Evolutionary conservation across 2,113 vertebrate genomes (phyloP), one percentile per base, ranked within the genome.

Genomic region (Oxyruncus cristatus): DNA sequence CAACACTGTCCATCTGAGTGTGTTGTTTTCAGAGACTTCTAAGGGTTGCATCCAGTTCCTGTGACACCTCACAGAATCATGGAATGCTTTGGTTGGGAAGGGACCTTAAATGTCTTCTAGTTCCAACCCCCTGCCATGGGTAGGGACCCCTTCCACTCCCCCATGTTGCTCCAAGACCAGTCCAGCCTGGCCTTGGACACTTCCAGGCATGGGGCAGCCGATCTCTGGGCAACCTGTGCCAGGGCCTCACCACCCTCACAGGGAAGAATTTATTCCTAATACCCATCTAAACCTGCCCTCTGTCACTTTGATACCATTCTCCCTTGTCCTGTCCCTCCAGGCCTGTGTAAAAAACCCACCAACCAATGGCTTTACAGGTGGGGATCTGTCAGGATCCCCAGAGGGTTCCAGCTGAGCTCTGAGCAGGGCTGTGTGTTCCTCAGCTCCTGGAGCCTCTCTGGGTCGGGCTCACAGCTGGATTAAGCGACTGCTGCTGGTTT

Each of bases 21-120:
- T 0, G 5, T 47, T 0, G 0, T 30, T 49, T 32, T 73, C 2
- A 0, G 24, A 76, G 78, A 17, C 47, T 3, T 85, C 2, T 5
- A 42, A 33, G 2, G 3, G 11, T 47, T n/a, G 20, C 42, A 22
- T 27, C 42, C 41, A 7, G 13, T 33, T 35, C 58, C 37, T 41
- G 18, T 63, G 39, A 30, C 61, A 32, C 39, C 18, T 63, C 61
- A 21, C 13, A 21, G 39, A 41, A 42, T 22, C 62, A 32, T 21
- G 62, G 62, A 32, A 15, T 42, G 39, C 24, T 42, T 65, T 32
- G 19, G 12, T 28, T 65, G 41, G 62, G 62, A 65, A 32, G 39
- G 28, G 5, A 42, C 39, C 19, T 32, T 42, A 65, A 65, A 22
- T 20, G 9, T 14, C 39, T 22, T 65, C 19, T 22, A 7, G 14